These are phyloP conservation scores for Antechinus flavipes DNA, from an alignment of 2,113 vertebrate genomes.

Conservation along the genomic window DNA sequence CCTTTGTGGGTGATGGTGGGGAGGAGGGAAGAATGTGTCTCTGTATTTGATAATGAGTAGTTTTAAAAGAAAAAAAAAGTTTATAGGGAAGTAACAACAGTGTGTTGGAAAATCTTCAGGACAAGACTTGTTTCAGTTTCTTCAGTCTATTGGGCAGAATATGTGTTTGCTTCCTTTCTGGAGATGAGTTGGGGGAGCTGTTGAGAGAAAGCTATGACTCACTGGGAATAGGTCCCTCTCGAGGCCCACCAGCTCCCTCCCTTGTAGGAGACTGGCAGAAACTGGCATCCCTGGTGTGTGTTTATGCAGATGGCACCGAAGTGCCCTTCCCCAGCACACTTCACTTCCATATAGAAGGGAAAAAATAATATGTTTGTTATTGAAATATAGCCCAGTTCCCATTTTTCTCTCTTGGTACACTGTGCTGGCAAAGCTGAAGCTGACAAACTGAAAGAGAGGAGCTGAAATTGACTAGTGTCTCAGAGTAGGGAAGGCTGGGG, in stretches of 20 bases:
- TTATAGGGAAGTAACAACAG: neutral
- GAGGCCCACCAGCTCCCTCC: neutral
- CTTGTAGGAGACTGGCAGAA: neutral
- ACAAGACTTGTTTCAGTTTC: neutral
- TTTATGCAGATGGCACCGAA: constrained; percentile 1
- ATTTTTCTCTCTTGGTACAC: neutral
- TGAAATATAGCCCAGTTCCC: neutral
- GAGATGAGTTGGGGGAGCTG: neutral
- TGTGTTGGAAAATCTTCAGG: neutral
- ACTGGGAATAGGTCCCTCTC: neutral
- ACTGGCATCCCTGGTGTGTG: neutral
- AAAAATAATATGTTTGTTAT: neutral
- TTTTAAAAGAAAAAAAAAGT: neutral
- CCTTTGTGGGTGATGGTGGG: neutral
- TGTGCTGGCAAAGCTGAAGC: neutral
- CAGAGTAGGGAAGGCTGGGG: neutral
- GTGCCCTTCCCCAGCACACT: neutral
- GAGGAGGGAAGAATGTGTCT: neutral
- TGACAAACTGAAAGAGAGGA: neutral
- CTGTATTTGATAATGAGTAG: neutral
- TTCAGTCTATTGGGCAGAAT: neutral
- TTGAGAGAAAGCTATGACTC: neutral
- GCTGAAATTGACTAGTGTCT: neutral
- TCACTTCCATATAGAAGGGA: neutral
- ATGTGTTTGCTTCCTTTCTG: neutral